phyloP scores from a whole-genome alignment of 2,113 vertebrate genomes.

The Zosterops hypoxanthus region DNA sequence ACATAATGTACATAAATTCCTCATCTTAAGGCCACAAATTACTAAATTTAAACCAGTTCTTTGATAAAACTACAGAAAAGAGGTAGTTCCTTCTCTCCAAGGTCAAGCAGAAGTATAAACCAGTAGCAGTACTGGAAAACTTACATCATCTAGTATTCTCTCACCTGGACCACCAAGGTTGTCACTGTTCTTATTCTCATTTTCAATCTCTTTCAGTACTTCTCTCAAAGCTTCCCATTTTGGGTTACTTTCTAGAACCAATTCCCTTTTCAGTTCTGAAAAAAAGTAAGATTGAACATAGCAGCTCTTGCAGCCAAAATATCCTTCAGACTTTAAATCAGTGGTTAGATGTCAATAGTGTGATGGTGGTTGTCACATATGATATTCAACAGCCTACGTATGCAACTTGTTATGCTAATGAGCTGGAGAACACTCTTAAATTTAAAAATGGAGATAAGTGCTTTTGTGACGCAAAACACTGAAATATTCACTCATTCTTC shows the following conservation, averaged over 20 bases:
- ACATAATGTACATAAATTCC: neutral
- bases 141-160: neutral
- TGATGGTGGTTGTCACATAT: neutral
- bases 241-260: conserved; percentile 91
- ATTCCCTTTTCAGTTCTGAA: conserved; percentile 83
- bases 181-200: conserved; percentile 86
- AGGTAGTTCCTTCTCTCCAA: neutral
- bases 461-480: neutral
- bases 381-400: neutral
- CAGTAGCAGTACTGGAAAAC: neutral
- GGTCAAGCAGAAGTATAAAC: neutral
- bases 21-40: neutral
- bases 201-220: conserved; percentile 93
- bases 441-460: neutral
- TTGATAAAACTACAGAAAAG: neutral
- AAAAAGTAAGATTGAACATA: conserved; percentile 20
- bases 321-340: neutral
- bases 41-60: neutral
- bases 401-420: neutral
- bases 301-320: neutral
- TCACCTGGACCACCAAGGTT: conserved; percentile 84
- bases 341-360: neutral
- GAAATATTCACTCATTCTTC: neutral
- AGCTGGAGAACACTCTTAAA: neutral
- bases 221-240: conserved; percentile 94